Base-by-base conservation (phyloP, 2,113 vertebrate species). In the Petrocephalus microphthalmus region DNA sequence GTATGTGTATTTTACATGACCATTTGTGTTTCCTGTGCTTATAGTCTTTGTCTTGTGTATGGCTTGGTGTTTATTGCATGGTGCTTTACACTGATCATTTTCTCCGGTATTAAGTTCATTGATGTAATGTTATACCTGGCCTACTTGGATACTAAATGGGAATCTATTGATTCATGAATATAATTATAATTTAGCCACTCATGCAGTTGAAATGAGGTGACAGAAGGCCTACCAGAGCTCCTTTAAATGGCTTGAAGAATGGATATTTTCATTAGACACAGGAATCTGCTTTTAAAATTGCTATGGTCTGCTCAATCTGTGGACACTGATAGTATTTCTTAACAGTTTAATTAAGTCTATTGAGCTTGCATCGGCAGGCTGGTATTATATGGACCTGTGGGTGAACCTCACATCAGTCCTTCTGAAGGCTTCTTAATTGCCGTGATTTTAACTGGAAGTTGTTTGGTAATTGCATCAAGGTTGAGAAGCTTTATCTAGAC, bases 401-500 rank as follows among this genome's bases (percentile, higher is more conserved):
- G 56, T 88, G 42, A 88, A 87, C 37, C 89, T 88, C 91, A 87
- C 94, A 94, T 93, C 91, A 94, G 93, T 93, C 92, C 92, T 90
- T 87, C 92, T 94, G 94, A 94, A 92, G 90, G 93, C 91, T 92
- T 93, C 93, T 93, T 96, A 95, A 95, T 95, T 95, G 94, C 94
- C 90, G 85, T 82, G 90, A 93, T 93, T 94, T 95, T 95, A 95
- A 95, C 94, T 94, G 93, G 93, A 95, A 95, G 93, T 94, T 93
- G 92, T 93, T 91, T 90, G 92, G 92, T 95, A 95, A 96, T 95
- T 96, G 95, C 93, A 94, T 95, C 94, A 92, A 93, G 85, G 87
- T 90, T 89, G 81, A 49, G 71, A 93, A 92, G 92, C 93, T 95
- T 94, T 92, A 94, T 94, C 94, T 92, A 92, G 92, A 91, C 88